Evolutionary conservation across 2,113 vertebrate species (phyloP), one percentile per base, ranked within the genome.

Genomic region (Buteo buteo): DNA sequence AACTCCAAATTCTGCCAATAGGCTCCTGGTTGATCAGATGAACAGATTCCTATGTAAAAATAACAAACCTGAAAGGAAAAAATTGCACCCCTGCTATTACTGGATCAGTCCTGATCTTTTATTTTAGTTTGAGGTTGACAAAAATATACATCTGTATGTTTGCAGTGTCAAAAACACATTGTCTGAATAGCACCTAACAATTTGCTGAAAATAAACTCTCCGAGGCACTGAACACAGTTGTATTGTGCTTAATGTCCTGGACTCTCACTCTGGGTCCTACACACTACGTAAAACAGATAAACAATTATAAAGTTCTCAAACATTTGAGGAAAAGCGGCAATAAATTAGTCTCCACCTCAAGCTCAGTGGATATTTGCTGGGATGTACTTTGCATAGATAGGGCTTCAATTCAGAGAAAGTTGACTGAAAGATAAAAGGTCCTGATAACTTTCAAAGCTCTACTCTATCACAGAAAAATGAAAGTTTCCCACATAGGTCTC

Each of bases 371-470:
- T 67, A 58, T 82, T 82, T 65, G 17, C 70, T 72, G 44, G 16
- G 22, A 78, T 65, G 44, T 82, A 72, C 52, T 85, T 89, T 61
- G 58, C 54, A 73, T 5, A 82, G 47, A 69, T 2, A 62, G n/a
- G 16, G 38, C 45, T 74, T 82, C n/a, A 42, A 66, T 82, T 86
- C 78, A 94, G 26, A 83, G 57, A 58, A 92, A 92, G 83, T 81
- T 54, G 88, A 91, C 67, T 65, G 24, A 59, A 49, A 93, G 79
- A 86, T 61, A 93, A 92, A 78, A 90, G 55, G 32, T 90, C 50
- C 74, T 65, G 78, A 95, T 92, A 93, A 95, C 84, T 49, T 94
- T 94, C 88, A 82, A 84, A 96, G 72, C 65, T 86, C 72, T 69
- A 28, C 64, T 64, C 10, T 34, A 15, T 52, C 49, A 47, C 32